These are phyloP conservation scores for Troides oblongomaculatus DNA, from an alignment of 2,888 invertebrate species.

Conservation along the genomic window DNA sequence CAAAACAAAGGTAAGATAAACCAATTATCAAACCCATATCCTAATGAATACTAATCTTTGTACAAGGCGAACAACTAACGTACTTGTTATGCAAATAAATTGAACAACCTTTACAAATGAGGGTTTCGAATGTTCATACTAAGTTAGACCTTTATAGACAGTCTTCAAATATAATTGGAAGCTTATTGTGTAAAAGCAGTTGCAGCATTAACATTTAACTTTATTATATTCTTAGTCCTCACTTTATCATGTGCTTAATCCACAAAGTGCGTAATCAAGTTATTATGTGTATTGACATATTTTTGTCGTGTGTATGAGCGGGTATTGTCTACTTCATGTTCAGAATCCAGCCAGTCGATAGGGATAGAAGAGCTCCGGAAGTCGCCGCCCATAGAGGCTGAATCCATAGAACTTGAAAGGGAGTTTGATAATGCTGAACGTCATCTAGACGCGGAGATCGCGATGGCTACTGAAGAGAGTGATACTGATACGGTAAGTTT, in stretches of 20 bases:
- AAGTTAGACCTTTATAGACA: conserved; percentile 17
- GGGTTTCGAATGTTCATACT: conserved; percentile 12
- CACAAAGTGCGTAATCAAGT: neutral
- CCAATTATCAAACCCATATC: conserved; percentile 12
- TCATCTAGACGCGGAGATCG: conserved; percentile 58
- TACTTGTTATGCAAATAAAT: conserved; percentile 25
- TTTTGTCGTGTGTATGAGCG: conserved; percentile 61
- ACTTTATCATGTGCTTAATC: neutral
- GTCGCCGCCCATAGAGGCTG: conserved; percentile 63
- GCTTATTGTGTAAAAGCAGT: neutral
- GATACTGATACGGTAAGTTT: conserved; percentile 71
- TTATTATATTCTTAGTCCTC: too few species aligned
- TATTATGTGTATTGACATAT: conserved; percentile 51
- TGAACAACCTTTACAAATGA: conserved; percentile 20
- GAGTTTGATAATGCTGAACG: conserved; percentile 61
- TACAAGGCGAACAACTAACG: conserved; percentile 17
- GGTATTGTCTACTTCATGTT: conserved; percentile 44
- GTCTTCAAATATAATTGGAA: neutral
- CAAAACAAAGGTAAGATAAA: conserved; percentile 54
- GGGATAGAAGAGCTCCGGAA: conserved; percentile 61
- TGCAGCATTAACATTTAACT: neutral
- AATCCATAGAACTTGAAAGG: conserved; percentile 58
- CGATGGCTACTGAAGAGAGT: conserved; percentile 70
- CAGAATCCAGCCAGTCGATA: conserved; percentile 45
- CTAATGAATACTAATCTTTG: conserved; percentile 17